Evolutionary conservation across 2,113 vertebrate species (phyloP), one percentile per base, ranked within the genome.

Genomic region (Hucho hucho): DNA sequence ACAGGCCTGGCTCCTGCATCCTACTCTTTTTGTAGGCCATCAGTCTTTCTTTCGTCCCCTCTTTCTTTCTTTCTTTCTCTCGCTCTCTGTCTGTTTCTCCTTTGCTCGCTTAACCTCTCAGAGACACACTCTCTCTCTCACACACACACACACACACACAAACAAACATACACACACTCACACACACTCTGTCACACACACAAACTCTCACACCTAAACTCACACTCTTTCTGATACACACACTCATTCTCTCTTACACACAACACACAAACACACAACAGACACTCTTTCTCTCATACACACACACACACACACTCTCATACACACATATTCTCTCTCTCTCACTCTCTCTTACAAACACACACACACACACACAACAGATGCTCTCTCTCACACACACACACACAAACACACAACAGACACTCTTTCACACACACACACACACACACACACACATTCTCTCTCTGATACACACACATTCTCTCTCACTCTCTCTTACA

Each of bases 1-100:
- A 89, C 87, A 80, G 85, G 72, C 64, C 72, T 76, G 85, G 86
- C 84, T 90, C 83, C 81, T 78, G 81, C 81, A 75, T 80, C 76
- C 81, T 79, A 84, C 64, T 79, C 77, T 29, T 79, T 89, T 76
- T 75, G 58, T 24, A 59, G 78, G 81, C 76, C 79, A 72, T 81
- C 73, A 74, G 61, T 78, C 75, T 70, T 69, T 78, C 64, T 80
- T 64, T 70, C 79, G 32, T 49, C 61, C 75, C 53, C 24, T 75
- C 65, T 77, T 56, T 75, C 69, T 58, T 78, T 46, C 46, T 72
- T 68, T 24, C 64, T 61, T 47, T 66, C 79, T 43, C 75, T 18
- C 32, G 29, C 24, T 72, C 25, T 29, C 47, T 18, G 6, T 22
- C 65, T 75, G 25, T 61, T 59, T 68, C 43, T 68, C 26, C 37